Base-by-base conservation (phyloP, 2,888 invertebrate species). In the Megamerina dolium region DNA sequence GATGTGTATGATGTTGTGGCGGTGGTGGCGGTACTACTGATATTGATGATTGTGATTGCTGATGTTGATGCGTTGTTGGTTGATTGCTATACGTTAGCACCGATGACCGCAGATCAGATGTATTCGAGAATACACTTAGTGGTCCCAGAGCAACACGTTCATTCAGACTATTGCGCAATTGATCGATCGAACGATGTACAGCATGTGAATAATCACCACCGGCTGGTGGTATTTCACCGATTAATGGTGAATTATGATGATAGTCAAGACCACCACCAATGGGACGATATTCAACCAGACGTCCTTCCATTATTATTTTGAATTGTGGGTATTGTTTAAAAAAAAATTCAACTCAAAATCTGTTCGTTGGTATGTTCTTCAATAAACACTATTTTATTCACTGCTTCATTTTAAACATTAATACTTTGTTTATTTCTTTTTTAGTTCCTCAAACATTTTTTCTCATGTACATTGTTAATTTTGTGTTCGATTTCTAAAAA, bases 181-280 rank as follows among this genome's bases (percentile, higher is more conserved):
- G 80, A 53, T 80, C 80, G 66, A 80, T 81, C 53, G 81, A 81
- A 56, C 80, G 75, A 61, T 80, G 80, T 59, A 80, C 79, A 51
- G 79, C 79, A 42, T 80, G 78, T 54, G 79, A 77, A 63, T 80
- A 80, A 54, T 81, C 81, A 2, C 73, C 72, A 55, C 80, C 68
- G 13, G 53, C 55, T 12, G 65, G 65, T 27, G 81, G 81, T 62
- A 81, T 81, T 69, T 81, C 81, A 1, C 81, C 81, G 74, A 81
- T 81, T 12, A 81, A 62, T 8, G 81, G 81, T 12, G 81, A 81
- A 47, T 70, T 72, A 60, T 81, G 80, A 64, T 81, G 81, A 64
- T 81, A 81, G 59, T 81, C 80, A 48, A 81, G 72, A 27, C 80
- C 80, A 44, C 79, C 80, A 39, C 59, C 80, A 50, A 70, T 78